Evolutionary conservation across 2,113 vertebrate species (phyloP).

Genomic region (Corydoras sp.): DNA sequence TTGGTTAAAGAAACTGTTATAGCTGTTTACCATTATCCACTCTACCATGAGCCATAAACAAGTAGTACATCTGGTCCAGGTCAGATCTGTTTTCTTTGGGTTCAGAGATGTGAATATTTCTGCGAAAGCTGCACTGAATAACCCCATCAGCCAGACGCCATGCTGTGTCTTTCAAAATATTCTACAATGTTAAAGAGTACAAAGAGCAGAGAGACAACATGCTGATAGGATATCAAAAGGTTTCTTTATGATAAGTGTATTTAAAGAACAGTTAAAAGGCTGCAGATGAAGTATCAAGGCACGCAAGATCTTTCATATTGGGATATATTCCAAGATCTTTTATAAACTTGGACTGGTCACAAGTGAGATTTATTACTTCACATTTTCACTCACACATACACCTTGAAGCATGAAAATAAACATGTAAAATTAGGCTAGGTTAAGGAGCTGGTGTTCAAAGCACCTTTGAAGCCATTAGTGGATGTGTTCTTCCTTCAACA

Average conservation of each 20-base stretch:
- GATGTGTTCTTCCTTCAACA: conserved; percentile 62
- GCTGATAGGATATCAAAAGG: conserved; percentile 3
- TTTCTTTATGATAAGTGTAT: no score
- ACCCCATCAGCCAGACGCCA: conserved; percentile 72
- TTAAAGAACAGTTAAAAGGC: background rate
- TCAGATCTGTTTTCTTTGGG: conserved; percentile 62
- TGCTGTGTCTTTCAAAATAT: conserved; percentile 58
- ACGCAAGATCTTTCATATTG: no score
- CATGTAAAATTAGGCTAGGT: no score
- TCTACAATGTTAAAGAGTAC: conserved; percentile 54
- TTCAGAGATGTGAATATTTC: conserved; percentile 57
- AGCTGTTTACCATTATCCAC: conserved; percentile 55
- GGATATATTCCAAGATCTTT: no score
- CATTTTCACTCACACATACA: no score
- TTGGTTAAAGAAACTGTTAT: background rate
- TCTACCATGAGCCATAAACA: conserved; percentile 77
- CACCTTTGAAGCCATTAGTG: conserved; percentile 67
- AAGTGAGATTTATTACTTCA: no score
- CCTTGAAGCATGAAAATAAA: no score
- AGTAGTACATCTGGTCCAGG: conserved; percentile 72
- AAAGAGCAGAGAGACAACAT: background rate
- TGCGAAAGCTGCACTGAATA: conserved; percentile 79
- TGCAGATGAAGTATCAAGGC: background rate
- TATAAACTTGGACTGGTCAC: no score
- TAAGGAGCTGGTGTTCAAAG: no score